Evolutionary conservation across 2,888 invertebrate genomes (phyloP), one percentile per base, ranked within the genome.

Genomic region (Oligia strigilis): DNA sequence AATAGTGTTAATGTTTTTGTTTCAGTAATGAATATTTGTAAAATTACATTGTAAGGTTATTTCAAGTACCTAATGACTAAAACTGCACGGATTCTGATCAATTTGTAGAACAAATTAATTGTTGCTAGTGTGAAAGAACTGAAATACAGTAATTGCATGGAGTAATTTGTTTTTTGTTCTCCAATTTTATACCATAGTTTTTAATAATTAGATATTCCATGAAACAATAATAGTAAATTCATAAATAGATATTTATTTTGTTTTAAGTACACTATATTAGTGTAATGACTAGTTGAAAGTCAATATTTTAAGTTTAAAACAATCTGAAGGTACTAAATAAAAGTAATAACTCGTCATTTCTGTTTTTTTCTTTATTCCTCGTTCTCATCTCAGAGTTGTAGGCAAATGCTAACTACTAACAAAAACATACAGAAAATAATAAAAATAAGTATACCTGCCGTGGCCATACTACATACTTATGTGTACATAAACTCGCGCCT

Each of bases 251-350:
- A 93, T 94, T 94, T 95, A 95, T 94, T 92, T 91, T 89, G 90
- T 90, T 92, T 77, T 93, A 94, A 93, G 92, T 96, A 96, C 97
- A 97, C 97, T 97, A 97, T 96, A 96, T 97, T 97, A 97, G 97
- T 97, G 97, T 96, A 95, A 95, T 90, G 91, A 94, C 93, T 95
- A 94, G 91, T 75, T 86, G 69, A 75, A 77, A 92, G 87, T 89
- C 91, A 88, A 89, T 84, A 87, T 84, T 84, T 87, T 93, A 93
- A 94, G 91, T 89, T 89, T 93, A 92, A 93, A 91, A 78, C 85
- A 81, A 94, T 94, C 92, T 88, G 90, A 91, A 92, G 93, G 93
- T 94, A 93, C 93, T 93, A 93, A 93, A 92, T 94, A 93, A 93
- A 85, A 93, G 89, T 86, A 87, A 87, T 82, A 87, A 79, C 79